Conservation (phyloP, 2,797 vertebrate genomes). For the Galagoides demidoff region DNA sequence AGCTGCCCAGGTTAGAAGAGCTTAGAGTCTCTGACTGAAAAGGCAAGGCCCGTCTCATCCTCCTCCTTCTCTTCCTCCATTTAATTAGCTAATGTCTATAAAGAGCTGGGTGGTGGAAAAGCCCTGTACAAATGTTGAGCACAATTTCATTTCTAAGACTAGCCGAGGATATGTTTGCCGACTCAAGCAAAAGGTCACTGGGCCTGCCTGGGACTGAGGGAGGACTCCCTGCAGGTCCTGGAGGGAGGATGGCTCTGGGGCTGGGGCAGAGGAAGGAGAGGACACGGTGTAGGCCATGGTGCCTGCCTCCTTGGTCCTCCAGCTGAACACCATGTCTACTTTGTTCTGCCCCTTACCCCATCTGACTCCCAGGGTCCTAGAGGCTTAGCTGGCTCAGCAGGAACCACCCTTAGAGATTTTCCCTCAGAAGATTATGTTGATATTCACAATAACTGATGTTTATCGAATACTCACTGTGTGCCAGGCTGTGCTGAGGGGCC, state of each 20-base stretch:
- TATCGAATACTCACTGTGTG: neutral
- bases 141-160: constrained; percentile 79
- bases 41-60: neutral
- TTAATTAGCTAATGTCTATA: constrained; percentile 78
- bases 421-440: neutral
- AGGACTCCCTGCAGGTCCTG: constrained; percentile 4
- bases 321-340: neutral
- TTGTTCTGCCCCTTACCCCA: neutral
- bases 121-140: constrained; percentile 80
- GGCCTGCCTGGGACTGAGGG: constrained; percentile 50
- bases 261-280: neutral
- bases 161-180: constrained; percentile 76
- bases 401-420: neutral
- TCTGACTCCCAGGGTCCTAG: neutral
- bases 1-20: neutral
- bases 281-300: neutral
- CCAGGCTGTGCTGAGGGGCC: neutral
- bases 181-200: constrained; percentile 76
- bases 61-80: neutral
- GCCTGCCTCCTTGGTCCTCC: neutral
- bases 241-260: neutral
- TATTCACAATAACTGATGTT: constrained; percentile 11
- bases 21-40: neutral
- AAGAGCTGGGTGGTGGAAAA: constrained; percentile 64
- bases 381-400: neutral